A percentile compares a stretch with the other conserved stretches of the same genome.
These are phyloP conservation scores for Poecilia velifera DNA, from an alignment of 2,797 vertebrate species.

Conservation along the genomic window DNA sequence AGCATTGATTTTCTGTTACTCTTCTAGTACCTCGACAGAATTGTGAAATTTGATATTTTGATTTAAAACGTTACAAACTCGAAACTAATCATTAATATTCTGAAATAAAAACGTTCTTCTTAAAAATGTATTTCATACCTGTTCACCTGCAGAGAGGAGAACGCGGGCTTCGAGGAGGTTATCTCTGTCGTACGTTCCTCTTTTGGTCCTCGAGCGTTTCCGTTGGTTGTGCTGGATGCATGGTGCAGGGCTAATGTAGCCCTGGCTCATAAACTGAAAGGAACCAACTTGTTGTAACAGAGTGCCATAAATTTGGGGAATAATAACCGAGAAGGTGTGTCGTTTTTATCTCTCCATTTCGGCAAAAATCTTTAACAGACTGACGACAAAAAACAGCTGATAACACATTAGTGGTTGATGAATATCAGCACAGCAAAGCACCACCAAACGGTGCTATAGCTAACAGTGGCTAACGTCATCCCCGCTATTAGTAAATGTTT, in stretches of 20 bases:
- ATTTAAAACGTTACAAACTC: not conserved
- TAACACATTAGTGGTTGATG: not conserved
- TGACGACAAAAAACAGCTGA: slow-evolving; percentile 6
- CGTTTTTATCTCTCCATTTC: not conserved
- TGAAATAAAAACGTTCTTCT: not conserved
- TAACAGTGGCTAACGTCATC: slow-evolving; percentile 32
- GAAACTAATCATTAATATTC: not conserved
- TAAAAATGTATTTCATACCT: not conserved
- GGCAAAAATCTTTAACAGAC: not conserved
- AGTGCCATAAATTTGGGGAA: slow-evolving; percentile 8
- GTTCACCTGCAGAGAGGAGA: no score
- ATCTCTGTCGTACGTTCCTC: not conserved
- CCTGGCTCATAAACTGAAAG: not conserved
- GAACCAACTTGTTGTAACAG: not conserved
- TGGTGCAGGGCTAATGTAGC: slow-evolving; percentile 15
- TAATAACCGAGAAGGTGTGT: slow-evolving; percentile 16
- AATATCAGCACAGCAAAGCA: not conserved
- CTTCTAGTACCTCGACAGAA: not conserved
- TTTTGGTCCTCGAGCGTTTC: slow-evolving; percentile 11
- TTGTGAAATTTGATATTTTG: not conserved
- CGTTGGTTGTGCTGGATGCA: not conserved
- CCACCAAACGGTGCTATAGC: slow-evolving; percentile 21
- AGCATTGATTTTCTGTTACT: not conserved
- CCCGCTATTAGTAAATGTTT: not conserved
- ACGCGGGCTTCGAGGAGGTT: not conserved